These are phyloP conservation scores for Zaprionus vittiger DNA, from an alignment of 1,140 invertebrate species.

Conservation along the genomic window DNA sequence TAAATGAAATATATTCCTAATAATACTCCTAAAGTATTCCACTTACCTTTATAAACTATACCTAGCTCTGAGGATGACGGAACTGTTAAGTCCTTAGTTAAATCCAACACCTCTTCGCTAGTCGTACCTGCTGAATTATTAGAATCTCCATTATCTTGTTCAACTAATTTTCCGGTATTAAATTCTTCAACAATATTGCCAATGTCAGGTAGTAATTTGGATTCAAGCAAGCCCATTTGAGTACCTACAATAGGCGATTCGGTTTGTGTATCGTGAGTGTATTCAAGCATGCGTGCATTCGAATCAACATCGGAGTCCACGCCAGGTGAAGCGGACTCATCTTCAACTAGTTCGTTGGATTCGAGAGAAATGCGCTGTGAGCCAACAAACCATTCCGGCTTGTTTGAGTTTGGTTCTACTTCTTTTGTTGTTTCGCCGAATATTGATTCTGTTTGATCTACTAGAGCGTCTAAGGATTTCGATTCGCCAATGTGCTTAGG, in stretches of 20 bases:
- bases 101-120: slow-evolving; percentile 17
- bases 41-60: slow-evolving; percentile 34
- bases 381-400: slow-evolving; percentile 70
- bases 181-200: slow-evolving; percentile 49
- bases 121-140: slow-evolving; percentile 67
- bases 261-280: slow-evolving; percentile 40
- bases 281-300: slow-evolving; percentile 33
- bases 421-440: background rate
- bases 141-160: slow-evolving; percentile 66
- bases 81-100: slow-evolving; percentile 26
- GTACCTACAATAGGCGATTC: slow-evolving; percentile 32
- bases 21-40: background rate
- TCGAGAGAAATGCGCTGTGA: slow-evolving; percentile 53
- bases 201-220: slow-evolving; percentile 60
- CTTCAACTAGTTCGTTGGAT: slow-evolving; percentile 20
- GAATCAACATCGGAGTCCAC: slow-evolving; percentile 24
- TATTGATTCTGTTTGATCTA: background rate
- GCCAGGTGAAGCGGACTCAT: background rate
- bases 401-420: slow-evolving; percentile 6
- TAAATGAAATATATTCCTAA: background rate
- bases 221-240: slow-evolving; percentile 47
- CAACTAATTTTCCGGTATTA: slow-evolving; percentile 32
- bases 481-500: slow-evolving; percentile 15
- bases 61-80: background rate
- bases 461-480: background rate